A percentile compares a stretch with the other conserved stretches of the same genome.
These are phyloP conservation scores for Alviniconcha marisindica DNA, from an alignment of 1,140 invertebrate species.

Conservation along the genomic window DNA sequence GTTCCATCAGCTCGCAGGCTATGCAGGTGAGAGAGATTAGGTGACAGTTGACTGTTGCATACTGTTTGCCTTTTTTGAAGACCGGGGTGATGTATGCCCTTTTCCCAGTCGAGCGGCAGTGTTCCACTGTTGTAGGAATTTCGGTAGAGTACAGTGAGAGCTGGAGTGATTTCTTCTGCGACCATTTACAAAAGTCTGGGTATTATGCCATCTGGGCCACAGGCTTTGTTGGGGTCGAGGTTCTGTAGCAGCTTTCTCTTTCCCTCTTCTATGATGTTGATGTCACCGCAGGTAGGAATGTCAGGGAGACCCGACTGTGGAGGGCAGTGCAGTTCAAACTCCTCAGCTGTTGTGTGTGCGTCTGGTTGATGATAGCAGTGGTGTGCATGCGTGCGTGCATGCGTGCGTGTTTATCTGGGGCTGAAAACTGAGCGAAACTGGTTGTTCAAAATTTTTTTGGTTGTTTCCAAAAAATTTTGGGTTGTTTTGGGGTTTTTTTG, in stretches of 20 bases:
- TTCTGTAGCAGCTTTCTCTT: conserved; percentile 30
- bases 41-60: conserved; percentile 46
- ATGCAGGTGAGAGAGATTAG: conserved; percentile 54
- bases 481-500: no score
- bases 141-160: conserved; percentile 42
- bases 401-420: not conserved
- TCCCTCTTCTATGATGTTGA: conserved; percentile 27
- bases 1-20: conserved; percentile 55
- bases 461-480: no score
- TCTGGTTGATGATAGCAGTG: no score
- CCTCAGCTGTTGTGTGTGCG: not conserved
- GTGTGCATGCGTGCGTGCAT: no score
- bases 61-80: conserved; percentile 52
- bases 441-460: not conserved
- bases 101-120: conserved; percentile 49
- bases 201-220: conserved; percentile 39
- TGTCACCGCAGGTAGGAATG: not conserved
- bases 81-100: conserved; percentile 43
- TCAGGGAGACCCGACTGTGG: not conserved
- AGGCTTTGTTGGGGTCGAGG: conserved; percentile 38
- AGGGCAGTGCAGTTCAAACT: not conserved
- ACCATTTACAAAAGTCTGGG: conserved; percentile 28
- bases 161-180: conserved; percentile 31
- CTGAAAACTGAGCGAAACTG: not conserved
- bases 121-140: conserved; percentile 28